Conservation (phyloP, 2,888 invertebrate genomes). For the Tribolium freemani region DNA sequence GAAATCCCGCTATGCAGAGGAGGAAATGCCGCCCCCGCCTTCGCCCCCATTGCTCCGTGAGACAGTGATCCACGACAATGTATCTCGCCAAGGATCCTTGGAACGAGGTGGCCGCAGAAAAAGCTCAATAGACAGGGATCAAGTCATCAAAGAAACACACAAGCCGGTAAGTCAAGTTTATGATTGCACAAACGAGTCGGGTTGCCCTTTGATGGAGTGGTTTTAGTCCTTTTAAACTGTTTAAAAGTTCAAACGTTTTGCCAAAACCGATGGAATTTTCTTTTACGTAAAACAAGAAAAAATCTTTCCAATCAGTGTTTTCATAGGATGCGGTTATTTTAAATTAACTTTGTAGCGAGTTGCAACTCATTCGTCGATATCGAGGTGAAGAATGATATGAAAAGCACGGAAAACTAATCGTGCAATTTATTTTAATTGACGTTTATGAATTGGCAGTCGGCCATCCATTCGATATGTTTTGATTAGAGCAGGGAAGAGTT, state of each 20-base stretch:
- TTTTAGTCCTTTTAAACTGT: conserved; percentile 2
- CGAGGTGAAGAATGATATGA: conserved; percentile 4
- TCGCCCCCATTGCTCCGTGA: conserved; percentile 68
- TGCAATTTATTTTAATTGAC: conserved; percentile 32
- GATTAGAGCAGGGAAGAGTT: not conserved
- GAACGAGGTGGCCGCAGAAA: conserved; percentile 63
- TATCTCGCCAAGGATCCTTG: conserved; percentile 67
- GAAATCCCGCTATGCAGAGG: conserved; percentile 70
- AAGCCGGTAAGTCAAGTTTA: conserved; percentile 48
- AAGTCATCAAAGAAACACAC: conserved; percentile 51
- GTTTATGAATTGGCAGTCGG: conserved; percentile 32
- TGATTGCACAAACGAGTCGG: not conserved
- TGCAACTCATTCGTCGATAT: conserved; percentile 7
- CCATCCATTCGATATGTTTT: conserved; percentile 30
- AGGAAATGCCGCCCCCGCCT: conserved; percentile 71
- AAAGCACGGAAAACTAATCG: conserved; percentile 21
- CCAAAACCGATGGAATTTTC: not conserved
- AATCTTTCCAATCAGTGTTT: not conserved
- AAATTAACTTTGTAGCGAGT: conserved; percentile 4
- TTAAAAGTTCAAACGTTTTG: not conserved
- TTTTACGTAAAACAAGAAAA: not conserved
- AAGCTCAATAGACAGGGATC: conserved; percentile 58
- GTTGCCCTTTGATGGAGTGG: not conserved
- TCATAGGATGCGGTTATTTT: not conserved
- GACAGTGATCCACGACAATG: conserved; percentile 53